Evolutionary conservation across 2,797 vertebrate species (phyloP).

Genomic region (Pristis pectinata): DNA sequence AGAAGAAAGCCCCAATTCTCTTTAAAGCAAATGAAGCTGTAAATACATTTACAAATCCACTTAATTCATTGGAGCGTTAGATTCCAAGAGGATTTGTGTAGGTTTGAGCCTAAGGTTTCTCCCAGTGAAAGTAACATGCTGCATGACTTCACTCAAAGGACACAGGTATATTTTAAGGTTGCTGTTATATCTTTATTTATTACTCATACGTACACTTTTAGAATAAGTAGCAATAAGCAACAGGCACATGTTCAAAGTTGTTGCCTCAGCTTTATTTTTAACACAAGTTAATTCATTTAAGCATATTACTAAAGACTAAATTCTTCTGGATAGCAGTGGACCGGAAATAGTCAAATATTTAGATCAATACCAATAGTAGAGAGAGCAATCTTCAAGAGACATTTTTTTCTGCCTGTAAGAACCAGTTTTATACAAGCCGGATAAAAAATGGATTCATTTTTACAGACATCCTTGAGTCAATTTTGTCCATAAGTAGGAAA

Average conservation of each 20-base stretch:
- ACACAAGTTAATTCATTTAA: conserved; percentile 3
- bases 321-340: neutral
- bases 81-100: conserved; percentile 37
- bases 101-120: conserved; percentile 27
- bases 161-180: conserved; percentile 14
- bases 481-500: too few relatives aligned
- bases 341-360: neutral
- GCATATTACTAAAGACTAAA: conserved; percentile 13
- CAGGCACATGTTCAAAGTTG: neutral
- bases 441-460: too few relatives aligned
- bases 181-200: neutral
- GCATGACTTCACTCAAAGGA: conserved; percentile 22
- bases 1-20: conserved; percentile 34
- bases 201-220: neutral
- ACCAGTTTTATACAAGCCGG: neutral
- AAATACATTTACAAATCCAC: conserved; percentile 38
- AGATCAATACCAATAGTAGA: neutral
- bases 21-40: conserved; percentile 37
- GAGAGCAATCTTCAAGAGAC: conserved; percentile 3
- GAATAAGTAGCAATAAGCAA: neutral
- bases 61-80: conserved; percentile 38
- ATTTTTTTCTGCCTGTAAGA: neutral
- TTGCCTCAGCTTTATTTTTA: conserved; percentile 27
- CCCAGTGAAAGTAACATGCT: neutral
- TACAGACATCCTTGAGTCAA: too few relatives aligned